Evolutionary conservation across 2,113 vertebrate species (phyloP).

Genomic region (Micromys minutus): DNA sequence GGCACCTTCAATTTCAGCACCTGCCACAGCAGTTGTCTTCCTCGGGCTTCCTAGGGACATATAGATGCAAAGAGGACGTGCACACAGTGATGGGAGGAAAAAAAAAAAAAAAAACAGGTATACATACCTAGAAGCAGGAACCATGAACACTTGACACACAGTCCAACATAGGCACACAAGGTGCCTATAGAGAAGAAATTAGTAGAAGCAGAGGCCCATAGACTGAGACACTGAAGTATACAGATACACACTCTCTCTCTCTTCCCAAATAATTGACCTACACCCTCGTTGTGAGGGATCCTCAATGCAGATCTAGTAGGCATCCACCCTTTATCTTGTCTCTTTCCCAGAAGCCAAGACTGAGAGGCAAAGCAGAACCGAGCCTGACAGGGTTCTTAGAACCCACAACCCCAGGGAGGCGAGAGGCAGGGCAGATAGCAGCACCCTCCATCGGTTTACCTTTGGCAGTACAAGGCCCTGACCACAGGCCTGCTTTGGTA

Average conservation of each 20-base stretch:
- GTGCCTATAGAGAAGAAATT: background rate
- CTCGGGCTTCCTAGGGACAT: background rate
- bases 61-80: background rate
- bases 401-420: background rate
- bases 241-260: background rate
- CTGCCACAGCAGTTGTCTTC: background rate
- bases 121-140: background rate
- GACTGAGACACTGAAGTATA: background rate
- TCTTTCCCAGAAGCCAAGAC: background rate
- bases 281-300: background rate
- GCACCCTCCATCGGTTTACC: background rate
- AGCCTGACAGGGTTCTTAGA: constrained; percentile 12
- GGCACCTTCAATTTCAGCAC: background rate
- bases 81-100: fast-evolving
- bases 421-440: background rate
- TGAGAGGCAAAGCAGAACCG: background rate
- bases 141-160: background rate
- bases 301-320: background rate
- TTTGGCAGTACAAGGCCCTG: background rate
- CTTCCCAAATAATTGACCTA: background rate
- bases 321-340: background rate
- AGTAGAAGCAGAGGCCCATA: background rate
- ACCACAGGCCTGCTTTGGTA: background rate
- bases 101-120: background rate
- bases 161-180: background rate